Percentiles rank a stretch among this genome's conserved stretches.
These are phyloP conservation scores for Setophaga kirtlandii DNA, from an alignment of 2,113 vertebrate genomes.

Conservation along the genomic window DNA sequence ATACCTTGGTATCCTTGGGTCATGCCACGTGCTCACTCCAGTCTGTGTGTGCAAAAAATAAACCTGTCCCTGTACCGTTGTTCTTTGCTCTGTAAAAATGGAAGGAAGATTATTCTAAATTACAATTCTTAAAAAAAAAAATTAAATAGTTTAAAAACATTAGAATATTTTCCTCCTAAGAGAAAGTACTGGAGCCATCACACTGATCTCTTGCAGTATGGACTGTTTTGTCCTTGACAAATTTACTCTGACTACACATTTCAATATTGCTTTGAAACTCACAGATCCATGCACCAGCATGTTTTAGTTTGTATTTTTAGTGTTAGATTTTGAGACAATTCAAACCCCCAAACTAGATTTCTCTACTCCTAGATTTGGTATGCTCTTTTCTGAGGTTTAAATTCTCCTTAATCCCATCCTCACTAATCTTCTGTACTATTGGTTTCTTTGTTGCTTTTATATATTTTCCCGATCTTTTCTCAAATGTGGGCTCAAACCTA, in stretches of 20 bases:
- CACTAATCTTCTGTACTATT: slow-evolving; percentile 17
- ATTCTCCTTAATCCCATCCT: slow-evolving; percentile 33
- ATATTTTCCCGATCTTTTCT: slow-evolving; percentile 5
- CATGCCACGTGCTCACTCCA: slow-evolving; percentile 96
- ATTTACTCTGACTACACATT: neutral
- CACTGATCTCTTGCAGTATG: neutral
- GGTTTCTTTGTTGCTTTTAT: slow-evolving; percentile 24
- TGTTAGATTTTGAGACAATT: slow-evolving; percentile 7
- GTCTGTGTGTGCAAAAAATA: slow-evolving; percentile 98
- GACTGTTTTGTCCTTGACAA: neutral
- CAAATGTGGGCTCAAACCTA: slow-evolving; percentile 42
- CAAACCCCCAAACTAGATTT: neutral
- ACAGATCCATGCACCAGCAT: neutral
- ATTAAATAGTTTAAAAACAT: neutral
- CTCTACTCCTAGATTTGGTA: neutral
- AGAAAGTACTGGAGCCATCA: neutral
- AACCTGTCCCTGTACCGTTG: slow-evolving; percentile 95
- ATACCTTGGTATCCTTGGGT: slow-evolving; percentile 95
- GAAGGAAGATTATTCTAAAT: neutral
- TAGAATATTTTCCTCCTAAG: neutral
- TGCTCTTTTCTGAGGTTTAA: neutral
- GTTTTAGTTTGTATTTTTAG: neutral
- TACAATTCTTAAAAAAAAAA: neutral
- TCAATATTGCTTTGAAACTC: neutral
- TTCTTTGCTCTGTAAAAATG: slow-evolving; percentile 82